Conservation (phyloP, 2,797 vertebrate species). For the Eleutherodactylus coqui region DNA sequence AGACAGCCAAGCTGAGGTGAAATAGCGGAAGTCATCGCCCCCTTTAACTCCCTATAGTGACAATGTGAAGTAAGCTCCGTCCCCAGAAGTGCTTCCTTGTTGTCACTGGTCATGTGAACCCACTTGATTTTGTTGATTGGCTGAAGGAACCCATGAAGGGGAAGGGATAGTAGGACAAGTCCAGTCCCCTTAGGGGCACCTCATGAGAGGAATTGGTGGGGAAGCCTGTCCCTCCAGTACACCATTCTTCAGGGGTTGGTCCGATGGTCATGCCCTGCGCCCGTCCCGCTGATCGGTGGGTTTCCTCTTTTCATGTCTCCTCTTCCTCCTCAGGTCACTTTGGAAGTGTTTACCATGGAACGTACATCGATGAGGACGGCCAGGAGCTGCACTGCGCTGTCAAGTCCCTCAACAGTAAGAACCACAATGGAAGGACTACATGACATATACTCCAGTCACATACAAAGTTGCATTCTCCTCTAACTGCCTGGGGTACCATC, state of each 20-base stretch:
- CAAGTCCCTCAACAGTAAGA: conserved; percentile 95
- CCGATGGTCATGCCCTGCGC: neutral
- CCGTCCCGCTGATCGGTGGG: neutral
- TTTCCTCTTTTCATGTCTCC: neutral
- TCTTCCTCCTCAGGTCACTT: conserved; percentile 85
- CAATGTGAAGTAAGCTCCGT: neutral
- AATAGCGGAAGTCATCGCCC: no score
- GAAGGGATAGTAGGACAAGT: neutral
- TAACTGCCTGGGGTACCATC: neutral
- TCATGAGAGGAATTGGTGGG: no score
- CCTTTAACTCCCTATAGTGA: no score
- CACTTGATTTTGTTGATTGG: neutral
- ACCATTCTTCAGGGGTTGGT: neutral
- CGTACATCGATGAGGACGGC: conserved; percentile 81
- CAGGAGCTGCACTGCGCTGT: conserved; percentile 89
- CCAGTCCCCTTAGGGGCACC: neutral
- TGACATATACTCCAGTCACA: neutral
- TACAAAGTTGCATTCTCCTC: neutral
- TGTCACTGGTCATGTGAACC: neutral
- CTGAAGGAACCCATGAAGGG: neutral
- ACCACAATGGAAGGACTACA: neutral
- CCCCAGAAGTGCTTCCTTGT: neutral
- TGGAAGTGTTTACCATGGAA: conserved; percentile 94
- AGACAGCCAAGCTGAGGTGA: no score
- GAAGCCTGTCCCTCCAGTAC: no score